phyloP scores from a whole-genome alignment of 2,888 invertebrate genomes.

The Stegana nigrithorax region DNA sequence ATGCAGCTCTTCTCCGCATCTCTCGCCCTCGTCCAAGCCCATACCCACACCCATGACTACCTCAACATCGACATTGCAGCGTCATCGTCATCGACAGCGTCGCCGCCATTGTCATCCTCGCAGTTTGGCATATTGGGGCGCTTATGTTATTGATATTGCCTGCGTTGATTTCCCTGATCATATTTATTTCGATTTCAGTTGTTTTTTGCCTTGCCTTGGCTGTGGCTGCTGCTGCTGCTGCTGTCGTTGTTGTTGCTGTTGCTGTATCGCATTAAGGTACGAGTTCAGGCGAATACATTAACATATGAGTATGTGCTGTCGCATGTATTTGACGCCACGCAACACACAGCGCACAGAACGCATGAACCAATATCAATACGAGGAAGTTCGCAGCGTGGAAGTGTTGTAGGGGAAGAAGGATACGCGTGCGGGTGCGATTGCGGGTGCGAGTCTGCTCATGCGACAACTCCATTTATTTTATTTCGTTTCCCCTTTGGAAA shows the following conservation, averaged over 20 bases:
- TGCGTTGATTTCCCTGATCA: slow-evolving; percentile 54
- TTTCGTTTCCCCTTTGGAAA: slow-evolving; percentile 59
- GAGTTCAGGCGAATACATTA: slow-evolving; percentile 45
- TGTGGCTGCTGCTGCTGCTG: too few relatives aligned
- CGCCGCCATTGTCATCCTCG: background rate
- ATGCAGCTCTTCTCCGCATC: too few relatives aligned
- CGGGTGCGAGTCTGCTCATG: slow-evolving; percentile 31
- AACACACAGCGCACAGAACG: background rate
- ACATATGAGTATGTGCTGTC: slow-evolving; percentile 44
- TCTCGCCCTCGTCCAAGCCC: too few relatives aligned
- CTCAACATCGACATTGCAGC: background rate
- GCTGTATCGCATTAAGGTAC: too few relatives aligned
- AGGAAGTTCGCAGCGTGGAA: too few relatives aligned
- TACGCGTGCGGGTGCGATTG: too few relatives aligned
- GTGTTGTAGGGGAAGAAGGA: too few relatives aligned
- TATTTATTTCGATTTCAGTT: slow-evolving; percentile 51
- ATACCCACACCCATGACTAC: too few relatives aligned
- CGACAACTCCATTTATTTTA: slow-evolving; percentile 56
- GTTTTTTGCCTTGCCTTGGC: too few relatives aligned
- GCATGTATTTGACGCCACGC: background rate
- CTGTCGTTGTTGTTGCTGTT: too few relatives aligned
- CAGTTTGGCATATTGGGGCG: background rate
- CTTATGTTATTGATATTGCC: slow-evolving; percentile 20
- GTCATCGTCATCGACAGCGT: background rate
- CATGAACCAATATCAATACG: background rate